Base-by-base conservation (phyloP, 2,888 invertebrate genomes). In the Dioctria linearis region DNA sequence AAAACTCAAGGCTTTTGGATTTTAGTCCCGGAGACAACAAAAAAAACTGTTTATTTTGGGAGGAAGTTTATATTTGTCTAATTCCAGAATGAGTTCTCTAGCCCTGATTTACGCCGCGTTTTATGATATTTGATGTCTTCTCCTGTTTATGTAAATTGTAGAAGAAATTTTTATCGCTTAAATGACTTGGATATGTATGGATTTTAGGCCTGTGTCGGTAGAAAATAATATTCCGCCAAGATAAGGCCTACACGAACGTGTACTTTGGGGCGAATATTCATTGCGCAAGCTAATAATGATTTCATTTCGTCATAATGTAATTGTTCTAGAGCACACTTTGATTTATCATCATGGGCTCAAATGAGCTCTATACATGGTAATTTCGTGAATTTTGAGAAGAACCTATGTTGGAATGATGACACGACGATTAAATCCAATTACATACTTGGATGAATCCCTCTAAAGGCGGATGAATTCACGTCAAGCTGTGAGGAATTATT, bases 11-110 rank as follows among this genome's bases (percentile, higher is more conserved):
- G 25, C 37, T 39, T 43, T 37, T 40, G 9, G 57, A 42, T 4
- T 25, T 76, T 46, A n/a, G 9, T n/a, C 63, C 63, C 78, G 54
- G 49, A 59, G 63, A 69, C 69, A 54, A 73, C 54, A 73, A 69
- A 78, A 54, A 61, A 78, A 54, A 61, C 71, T 81, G 81, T 81
- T 81, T 81, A 81, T 81, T 81, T 79, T 81, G 76, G 67, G 79
- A 81, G 81, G 81, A 81, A 81, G 81, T 81, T 79, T 79, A 79
- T 81, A 81, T 81, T 81, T 81, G 76, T 79, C 81, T 79, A 79
- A 81, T 81, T 81, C 65, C 80, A 42, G 51, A 80, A 80, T 80
- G 80, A 80, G 73, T 57, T 73, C 25, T 25, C 73, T 73, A 80
- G 80, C 25, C 80, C 71, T 73, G 63, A 76, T 76, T 76, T 79